phyloP scores from a whole-genome alignment of 2,113 vertebrate genomes.

The Pseudopodoces humilis region DNA sequence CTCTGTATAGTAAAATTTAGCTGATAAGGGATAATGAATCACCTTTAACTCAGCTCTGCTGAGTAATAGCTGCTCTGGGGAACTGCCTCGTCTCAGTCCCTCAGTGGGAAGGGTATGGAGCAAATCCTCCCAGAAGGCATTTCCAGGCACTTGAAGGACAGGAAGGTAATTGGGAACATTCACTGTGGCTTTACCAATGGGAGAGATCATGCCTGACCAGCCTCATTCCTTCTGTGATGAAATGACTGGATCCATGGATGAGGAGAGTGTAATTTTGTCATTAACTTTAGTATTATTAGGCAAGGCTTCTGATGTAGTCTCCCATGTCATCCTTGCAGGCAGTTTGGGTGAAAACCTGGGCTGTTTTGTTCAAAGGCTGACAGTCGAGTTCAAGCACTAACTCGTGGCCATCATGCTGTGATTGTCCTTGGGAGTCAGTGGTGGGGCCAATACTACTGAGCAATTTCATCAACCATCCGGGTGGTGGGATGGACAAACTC shows the following conservation, averaged over 20 bases:
- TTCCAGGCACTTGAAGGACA: not conserved
- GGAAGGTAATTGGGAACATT: not conserved
- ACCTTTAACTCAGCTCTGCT: not conserved
- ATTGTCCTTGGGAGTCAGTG: not conserved
- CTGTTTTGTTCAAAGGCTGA: not conserved
- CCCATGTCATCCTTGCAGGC: not conserved
- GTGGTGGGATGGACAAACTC: not conserved
- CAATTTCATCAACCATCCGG: not conserved
- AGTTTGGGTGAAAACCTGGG: not conserved
- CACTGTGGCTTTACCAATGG: not conserved
- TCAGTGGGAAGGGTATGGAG: not conserved
- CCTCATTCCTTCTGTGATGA: not conserved
- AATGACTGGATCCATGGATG: not conserved
- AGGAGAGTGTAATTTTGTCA: not conserved
- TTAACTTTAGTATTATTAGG: not conserved
- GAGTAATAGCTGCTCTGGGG: not conserved
- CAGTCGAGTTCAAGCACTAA: not conserved
- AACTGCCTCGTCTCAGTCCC: not conserved
- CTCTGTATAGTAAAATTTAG: slow-evolving; percentile 14
- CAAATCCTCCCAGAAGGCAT: not conserved
- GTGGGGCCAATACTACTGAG: not conserved
- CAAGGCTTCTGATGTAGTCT: not conserved
- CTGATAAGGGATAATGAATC: slow-evolving; percentile 59
- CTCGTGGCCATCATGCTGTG: not conserved
- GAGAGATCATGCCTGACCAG: not conserved